phyloP scores from a whole-genome alignment of 2,888 invertebrate genomes.

The Caradrina clavipalpis region DNA sequence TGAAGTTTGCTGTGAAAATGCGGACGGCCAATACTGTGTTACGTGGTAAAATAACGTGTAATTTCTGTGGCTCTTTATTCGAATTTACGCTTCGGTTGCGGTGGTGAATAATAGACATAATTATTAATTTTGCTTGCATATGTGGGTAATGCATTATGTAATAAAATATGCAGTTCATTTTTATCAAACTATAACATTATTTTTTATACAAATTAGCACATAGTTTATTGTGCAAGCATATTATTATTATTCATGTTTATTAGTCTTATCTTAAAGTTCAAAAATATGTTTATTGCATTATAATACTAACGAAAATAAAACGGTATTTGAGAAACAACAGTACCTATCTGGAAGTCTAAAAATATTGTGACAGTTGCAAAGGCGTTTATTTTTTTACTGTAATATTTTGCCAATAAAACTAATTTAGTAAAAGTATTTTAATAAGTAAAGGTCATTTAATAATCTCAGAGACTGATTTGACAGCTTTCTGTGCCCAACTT shows the following conservation, averaged over 20 bases:
- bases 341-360: not conserved
- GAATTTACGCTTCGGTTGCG: slow-evolving; percentile 4
- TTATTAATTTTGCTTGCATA: slow-evolving; percentile 4
- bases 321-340: not conserved
- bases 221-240: not conserved
- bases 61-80: slow-evolving; percentile 9
- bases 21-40: slow-evolving; percentile 12
- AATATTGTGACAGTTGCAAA: not conserved
- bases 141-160: not conserved
- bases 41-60: slow-evolving; percentile 9
- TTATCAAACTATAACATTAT: too few species aligned
- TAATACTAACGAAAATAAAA: not conserved
- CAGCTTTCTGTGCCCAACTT: too few species aligned
- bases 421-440: not conserved
- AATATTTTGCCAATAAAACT: not conserved
- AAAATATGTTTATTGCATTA: not conserved
- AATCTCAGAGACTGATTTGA: too few species aligned
- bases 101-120: not conserved
- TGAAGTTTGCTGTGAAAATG: slow-evolving; percentile 29
- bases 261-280: not conserved
- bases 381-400: too few species aligned
- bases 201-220: not conserved
- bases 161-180: not conserved
- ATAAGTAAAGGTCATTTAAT: too few species aligned
- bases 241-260: not conserved